Evolutionary conservation across 2,888 invertebrate genomes (phyloP), one percentile per base, ranked within the genome.

Genomic region (Acleris sparsana): DNA sequence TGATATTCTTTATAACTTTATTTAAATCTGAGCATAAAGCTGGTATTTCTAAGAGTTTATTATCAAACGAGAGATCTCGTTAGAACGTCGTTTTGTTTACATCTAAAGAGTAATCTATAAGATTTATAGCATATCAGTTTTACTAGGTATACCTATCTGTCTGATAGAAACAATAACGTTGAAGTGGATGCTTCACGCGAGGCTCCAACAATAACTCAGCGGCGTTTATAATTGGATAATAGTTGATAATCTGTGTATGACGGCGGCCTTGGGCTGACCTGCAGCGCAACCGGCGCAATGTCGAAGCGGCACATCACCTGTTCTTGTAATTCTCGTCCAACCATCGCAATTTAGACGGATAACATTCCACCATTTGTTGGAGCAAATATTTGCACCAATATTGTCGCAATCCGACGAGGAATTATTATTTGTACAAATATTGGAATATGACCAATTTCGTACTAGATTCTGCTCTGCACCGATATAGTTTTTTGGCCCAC

Each of bases 141-240:
- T 33, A 61, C 33, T 25, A 46, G 16, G 43, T 57, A 51, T 61
- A 62, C 62, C 62, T 39, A 62, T 66, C 56, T 48, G 57, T 66
- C 56, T 48, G 57, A 46, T 62, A 66, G 61, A 52, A 66, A 66
- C 62, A 66, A 66, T 66, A 61, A 66, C 62, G 66, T 25, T 63
- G 39, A 62, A 66, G 66, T 66, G 52, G 66, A 57, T 52, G 66
- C 79, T 76, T 73, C 73, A 70, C 73, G 75, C 73, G 78, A 78
- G 80, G 80, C 79, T 80, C 78, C 79, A 80, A 33, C 81, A 82
- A 82, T 83, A 84, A 82, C 81, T 83, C 81, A 77, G 79, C 80
- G 79, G 77, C 81, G 79, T 79, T 76, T 77, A 82, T 89, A 89
- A 89, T 89, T 89, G 89, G 87, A 90, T 89, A 86, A 87, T 80